Base-by-base conservation (phyloP, 2,797 vertebrate species). In the Danionella dracula region DNA sequence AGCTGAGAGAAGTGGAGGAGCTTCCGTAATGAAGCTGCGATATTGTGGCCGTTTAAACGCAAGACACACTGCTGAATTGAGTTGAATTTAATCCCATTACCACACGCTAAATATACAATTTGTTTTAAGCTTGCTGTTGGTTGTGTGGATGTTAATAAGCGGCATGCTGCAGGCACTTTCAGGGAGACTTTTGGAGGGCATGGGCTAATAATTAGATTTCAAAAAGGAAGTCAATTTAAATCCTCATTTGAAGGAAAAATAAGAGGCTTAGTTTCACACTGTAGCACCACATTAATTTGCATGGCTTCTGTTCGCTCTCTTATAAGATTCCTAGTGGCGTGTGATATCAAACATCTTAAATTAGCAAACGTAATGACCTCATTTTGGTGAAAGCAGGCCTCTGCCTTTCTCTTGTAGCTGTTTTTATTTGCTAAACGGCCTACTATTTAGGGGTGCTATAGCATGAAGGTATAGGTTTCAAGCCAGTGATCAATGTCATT, bases 81-180 rank as follows among this genome's bases (percentile, higher is more conserved):
- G 77, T 72, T 79, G 79, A 81, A 84, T 88, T 86, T 88, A 90
- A 90, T 89, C 87, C 85, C 83, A 88, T 89, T 88, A 88, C 83
- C 83, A 82, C 83, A 75, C 80, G 78, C 85, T 90, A 89, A 90
- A 90, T 89, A 88, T 86, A 89, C 84, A 85, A 90, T 90, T 90
- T 89, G 88, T 90, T 90, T 89, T 88, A 87, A 88, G 82, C 77
- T 84, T 76, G 87, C 87, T 81, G 80, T 82, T 80, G 83, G 85
- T 88, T 82, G 78, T 88, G 85, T 88, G 87, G 87, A 90, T 88
- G 87, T 80, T 89, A 90, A 89, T 88, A 80, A 79, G 75, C 68
- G 66, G 79, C 74, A 75, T 65, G 85, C 87, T 86, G 68, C 58
- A 64, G 85, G 87, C 86, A 1, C 73, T 85, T 88, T 84, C 84